Base-by-base conservation (phyloP, 2,888 invertebrate species). In the Bruchidius siliquastri region DNA sequence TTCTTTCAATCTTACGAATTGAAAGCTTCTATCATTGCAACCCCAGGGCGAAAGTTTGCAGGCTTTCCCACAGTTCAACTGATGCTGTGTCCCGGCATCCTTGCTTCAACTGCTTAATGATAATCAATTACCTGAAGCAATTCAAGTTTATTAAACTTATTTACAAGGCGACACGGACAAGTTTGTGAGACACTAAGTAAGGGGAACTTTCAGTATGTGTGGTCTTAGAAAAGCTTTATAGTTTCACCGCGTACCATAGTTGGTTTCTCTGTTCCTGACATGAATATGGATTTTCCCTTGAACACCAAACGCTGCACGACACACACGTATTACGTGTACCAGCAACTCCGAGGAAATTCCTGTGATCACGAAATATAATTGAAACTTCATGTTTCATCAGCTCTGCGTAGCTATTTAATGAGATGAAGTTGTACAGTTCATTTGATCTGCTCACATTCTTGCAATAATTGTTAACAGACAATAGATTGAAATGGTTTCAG, bases 131-230 rank as follows among this genome's bases (percentile, higher is more conserved):
- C 77, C 72, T 73, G 73, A 76, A 72, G 74, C 76, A 73, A 72
- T 78, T 76, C 77, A 73, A 75, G 76, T 77, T 78, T 78, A 78
- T 78, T 77, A 78, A 77, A 76, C 73, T 77, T 78, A 78, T 78
- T 78, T 77, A 78, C 76, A 75, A 77, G 74, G 73, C 73, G 66
- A 73, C 49, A 49, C 18, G 49, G 8, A 49, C n/a, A n/a, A 49
- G 49, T 49, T 49, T 49, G 49, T 13, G 49, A 13, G 49, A 49
- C 49, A 49, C 49, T 49, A 49, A 49, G 3, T 49, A 49, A 49
- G 49, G 49, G 49, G 18, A 49, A 49, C 10, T 49, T 49, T 18
- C 49, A 13, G 49, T 49, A 13, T 8, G 49, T 13, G 18, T 49
- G 49, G 49, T 49, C 49, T 49, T 49, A 49, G 49, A 49, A 49